A percentile compares a stretch with the other conserved stretches of the same genome.
Evolutionary conservation across 2,113 vertebrate species (phyloP).

Genomic region (Cyanoramphus novaezelandiae): DNA sequence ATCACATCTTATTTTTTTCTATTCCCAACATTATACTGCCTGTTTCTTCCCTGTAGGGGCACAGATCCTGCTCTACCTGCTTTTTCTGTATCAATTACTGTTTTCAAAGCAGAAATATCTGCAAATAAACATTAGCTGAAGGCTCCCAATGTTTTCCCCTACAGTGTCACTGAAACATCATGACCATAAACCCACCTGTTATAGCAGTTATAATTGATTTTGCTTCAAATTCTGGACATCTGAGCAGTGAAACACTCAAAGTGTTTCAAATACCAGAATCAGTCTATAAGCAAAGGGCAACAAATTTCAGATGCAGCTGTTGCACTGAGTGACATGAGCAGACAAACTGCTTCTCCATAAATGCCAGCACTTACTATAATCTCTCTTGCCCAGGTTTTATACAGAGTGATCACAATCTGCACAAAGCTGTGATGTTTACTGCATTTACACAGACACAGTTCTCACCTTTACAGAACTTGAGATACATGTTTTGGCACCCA

Average conservation of each 20-base stretch:
- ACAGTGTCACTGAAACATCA: not conserved
- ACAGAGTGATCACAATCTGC: not conserved
- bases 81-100: constrained; percentile 7
- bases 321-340: not conserved
- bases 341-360: constrained; percentile 13
- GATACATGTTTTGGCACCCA: not conserved
- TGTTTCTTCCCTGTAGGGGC: not conserved
- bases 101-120: constrained; percentile 8
- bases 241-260: constrained; percentile 2
- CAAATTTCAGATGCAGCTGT: constrained; percentile 42
- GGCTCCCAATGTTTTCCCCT: not conserved
- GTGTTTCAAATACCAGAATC: constrained; percentile 10
- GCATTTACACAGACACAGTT: not conserved
- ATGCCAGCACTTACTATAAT: not conserved
- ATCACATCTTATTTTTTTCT: not conserved
- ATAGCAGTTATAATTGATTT: constrained; percentile 17
- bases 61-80: not conserved
- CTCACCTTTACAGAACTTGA: not conserved
- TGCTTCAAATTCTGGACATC: constrained; percentile 22
- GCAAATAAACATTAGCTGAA: constrained; percentile 19
- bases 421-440: not conserved
- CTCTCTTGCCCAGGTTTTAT: not conserved
- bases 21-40: not conserved
- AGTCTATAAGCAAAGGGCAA: constrained; percentile 41
- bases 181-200: not conserved